Percentiles rank a stretch among this genome's conserved stretches.
Evolutionary conservation across 2,113 vertebrate genomes (phyloP).

Genomic region (Elgaria multicarinata): DNA sequence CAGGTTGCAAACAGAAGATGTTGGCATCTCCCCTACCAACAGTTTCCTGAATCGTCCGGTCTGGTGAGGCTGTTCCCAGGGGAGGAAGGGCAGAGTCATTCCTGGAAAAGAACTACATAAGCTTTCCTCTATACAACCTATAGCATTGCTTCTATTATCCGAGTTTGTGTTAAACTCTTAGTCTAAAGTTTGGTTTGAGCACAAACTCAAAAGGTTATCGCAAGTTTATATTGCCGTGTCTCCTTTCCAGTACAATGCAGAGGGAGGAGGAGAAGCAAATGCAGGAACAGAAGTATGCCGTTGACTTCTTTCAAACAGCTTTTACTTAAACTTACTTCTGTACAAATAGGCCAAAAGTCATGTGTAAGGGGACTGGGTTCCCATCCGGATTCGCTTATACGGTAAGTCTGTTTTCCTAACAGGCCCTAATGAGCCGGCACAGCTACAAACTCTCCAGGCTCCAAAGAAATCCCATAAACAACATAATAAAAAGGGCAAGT

Average conservation of each 20-base stretch:
- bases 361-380: conserved; percentile 47
- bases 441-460: conserved; percentile 20
- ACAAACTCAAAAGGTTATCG: conserved; percentile 16
- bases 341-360: conserved; percentile 21
- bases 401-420: conserved; percentile 26
- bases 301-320: conserved; percentile 57
- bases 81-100: conserved; percentile 36
- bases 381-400: conserved; percentile 41
- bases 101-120: conserved; percentile 61
- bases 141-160: conserved; percentile 68
- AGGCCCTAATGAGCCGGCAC: conserved; percentile 21
- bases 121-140: conserved; percentile 66
- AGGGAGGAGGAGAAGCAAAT: conserved; percentile 45
- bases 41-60: rapidly evolving
- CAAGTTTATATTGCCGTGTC: conserved; percentile 57
- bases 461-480: background rate
- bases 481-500: background rate
- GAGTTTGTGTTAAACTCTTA: conserved; percentile 73
- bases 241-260: conserved; percentile 54
- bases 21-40: background rate
- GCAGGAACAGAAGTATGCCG: conserved; percentile 64
- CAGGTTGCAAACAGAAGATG: rapidly evolving
- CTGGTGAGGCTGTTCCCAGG: conserved; percentile 20
- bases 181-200: conserved; percentile 72
- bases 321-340: conserved; percentile 55